Percentiles rank a stretch among this genome's conserved stretches.
Conservation (phyloP, 2,113 vertebrate genomes). For the Podilymbus podiceps region DNA sequence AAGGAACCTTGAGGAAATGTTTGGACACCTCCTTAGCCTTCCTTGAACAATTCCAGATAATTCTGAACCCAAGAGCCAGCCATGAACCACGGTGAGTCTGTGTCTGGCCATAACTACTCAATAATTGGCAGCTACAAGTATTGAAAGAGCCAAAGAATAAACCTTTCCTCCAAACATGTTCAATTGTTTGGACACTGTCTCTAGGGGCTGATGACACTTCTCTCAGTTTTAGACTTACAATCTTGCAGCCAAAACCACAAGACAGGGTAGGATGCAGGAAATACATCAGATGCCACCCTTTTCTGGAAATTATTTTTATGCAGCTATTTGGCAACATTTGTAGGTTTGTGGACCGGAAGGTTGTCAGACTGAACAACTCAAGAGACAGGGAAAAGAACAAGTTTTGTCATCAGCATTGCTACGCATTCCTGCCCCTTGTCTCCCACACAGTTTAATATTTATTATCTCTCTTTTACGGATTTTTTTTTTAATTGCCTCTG, state of each 20-base stretch:
- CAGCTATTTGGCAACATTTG: slow-evolving; percentile 29
- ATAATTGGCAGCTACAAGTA: slow-evolving; percentile 29
- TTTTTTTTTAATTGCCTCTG: background rate
- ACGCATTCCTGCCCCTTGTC: background rate
- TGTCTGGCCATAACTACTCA: slow-evolving; percentile 22
- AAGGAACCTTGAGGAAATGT: slow-evolving; percentile 40
- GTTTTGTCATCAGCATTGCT: background rate
- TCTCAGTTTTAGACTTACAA: slow-evolving; percentile 18
- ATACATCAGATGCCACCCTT: slow-evolving; percentile 58
- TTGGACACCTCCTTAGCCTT: slow-evolving; percentile 22
- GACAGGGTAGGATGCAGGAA: slow-evolving; percentile 41
- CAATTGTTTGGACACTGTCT: slow-evolving; percentile 39
- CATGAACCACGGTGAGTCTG: slow-evolving; percentile 17
- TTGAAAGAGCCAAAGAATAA: slow-evolving; percentile 42
- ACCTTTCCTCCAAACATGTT: slow-evolving; percentile 28
- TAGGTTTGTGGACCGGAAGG: slow-evolving; percentile 30
- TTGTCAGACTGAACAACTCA: slow-evolving; percentile 22
- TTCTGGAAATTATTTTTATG: slow-evolving; percentile 61
- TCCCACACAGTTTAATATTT: background rate
- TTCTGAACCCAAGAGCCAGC: background rate
- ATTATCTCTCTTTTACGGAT: background rate
- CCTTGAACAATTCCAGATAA: slow-evolving; percentile 45
- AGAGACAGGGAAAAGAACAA: background rate
- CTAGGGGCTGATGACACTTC: slow-evolving; percentile 18
- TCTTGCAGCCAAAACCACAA: slow-evolving; percentile 54